Base-by-base conservation (phyloP, 2,888 invertebrate genomes). In the Cantharis rustica region DNA sequence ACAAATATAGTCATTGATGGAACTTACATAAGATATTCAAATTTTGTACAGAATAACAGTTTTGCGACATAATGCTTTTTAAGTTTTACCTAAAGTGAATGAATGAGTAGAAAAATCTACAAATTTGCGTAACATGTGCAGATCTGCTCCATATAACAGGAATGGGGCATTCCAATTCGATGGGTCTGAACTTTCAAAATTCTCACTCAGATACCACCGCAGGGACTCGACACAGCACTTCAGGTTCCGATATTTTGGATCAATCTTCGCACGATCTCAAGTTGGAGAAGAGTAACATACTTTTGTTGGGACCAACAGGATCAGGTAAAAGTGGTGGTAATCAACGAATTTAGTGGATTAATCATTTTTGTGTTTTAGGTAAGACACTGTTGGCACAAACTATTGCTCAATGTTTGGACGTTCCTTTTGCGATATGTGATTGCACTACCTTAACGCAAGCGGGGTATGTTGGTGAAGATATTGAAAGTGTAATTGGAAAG, bases 391-490 rank as follows among this genome's bases (percentile, higher is more conserved):
- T 99, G 79, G 99, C 99, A 9, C 98, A 99, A 89, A 98, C 98
- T 31, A 95, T 99, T 87, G 99, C 99, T 68, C 95, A 95, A 85
- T 98, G 98, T 88, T 90, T 99, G 83, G 98, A 99, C 89, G 99
- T 99, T 79, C 99, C 99, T 74, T 99, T 99, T 90, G 98, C 98
- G 27, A 98, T 98, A 86, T 98, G 98, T 89, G 99, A 99, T 90
- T 99, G 99, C 89, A 98, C 98, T 20, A 97, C 97, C 11, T 90
- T 98, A 61, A 98, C 98, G 11, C 97, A 98, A 89, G 98, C 97
- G 20, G 97, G 99, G 61, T 99, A 99, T 88, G 99, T 99, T 9
- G 99, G 99, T n/a, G 99, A 99, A 89, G 99, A 99, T 88, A 98
- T 99, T 85, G 99, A 99, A 89, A 97, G 97, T 86, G 98, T 99